Conservation (phyloP, 1,140 invertebrate genomes). For the Saccostrea glomerata region DNA sequence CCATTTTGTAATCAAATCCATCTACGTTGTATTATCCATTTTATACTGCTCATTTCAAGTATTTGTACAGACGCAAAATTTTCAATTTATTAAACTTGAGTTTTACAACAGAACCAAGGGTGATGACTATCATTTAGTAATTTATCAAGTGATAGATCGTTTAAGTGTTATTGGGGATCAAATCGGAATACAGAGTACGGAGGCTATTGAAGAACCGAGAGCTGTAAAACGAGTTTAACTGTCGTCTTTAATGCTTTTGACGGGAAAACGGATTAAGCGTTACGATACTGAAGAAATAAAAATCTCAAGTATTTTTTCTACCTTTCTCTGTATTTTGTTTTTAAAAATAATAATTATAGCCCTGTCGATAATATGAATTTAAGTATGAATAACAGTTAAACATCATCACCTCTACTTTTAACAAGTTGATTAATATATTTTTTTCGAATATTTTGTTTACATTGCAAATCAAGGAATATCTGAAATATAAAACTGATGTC, state of each 20-base stretch:
- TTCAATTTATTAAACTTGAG: slow-evolving; percentile 29
- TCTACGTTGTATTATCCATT: slow-evolving; percentile 7
- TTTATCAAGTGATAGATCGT: slow-evolving; percentile 38
- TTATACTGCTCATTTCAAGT: slow-evolving; percentile 24
- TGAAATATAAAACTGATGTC: neutral
- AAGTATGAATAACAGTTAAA: too few species aligned
- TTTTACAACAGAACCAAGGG: slow-evolving; percentile 9
- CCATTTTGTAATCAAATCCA: slow-evolving; percentile 34
- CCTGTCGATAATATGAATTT: neutral
- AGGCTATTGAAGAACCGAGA: neutral
- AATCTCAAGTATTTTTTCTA: neutral
- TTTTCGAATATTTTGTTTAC: neutral
- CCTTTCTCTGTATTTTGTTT: neutral
- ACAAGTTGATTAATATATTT: neutral
- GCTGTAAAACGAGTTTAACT: neutral
- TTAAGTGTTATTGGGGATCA: slow-evolving; percentile 31
- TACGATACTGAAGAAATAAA: neutral
- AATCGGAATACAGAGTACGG: neutral
- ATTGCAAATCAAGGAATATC: neutral
- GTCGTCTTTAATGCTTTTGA: neutral
- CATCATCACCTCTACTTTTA: neutral
- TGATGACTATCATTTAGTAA: slow-evolving; percentile 28
- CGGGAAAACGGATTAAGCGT: neutral
- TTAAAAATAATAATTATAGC: neutral
- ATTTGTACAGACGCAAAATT: slow-evolving; percentile 31